Conservation (phyloP, 30 jellyfish, hydroid and myxozoan genomes). For the Clytia hemisphaerica region DNA sequence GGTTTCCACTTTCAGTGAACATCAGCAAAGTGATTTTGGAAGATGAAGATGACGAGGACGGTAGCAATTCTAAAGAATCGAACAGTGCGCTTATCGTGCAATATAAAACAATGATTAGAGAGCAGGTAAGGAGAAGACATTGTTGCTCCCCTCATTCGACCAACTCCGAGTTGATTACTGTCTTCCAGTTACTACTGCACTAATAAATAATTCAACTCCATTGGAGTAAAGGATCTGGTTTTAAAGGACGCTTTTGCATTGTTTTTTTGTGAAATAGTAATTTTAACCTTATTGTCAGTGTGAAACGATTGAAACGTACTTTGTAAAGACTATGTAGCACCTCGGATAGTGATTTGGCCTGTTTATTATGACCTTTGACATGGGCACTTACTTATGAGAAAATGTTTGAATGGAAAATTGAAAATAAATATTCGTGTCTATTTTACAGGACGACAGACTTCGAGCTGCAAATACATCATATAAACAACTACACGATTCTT, state of each 20-base stretch:
- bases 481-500: constrained; percentile 11
- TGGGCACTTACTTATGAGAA: background rate
- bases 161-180: no score
- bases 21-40: constrained; percentile 65
- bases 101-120: constrained; percentile 70
- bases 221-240: no score
- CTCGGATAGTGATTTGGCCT: background rate
- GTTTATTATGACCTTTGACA: background rate
- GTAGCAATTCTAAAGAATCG: constrained; percentile 54
- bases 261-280: no score
- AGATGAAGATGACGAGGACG: constrained; percentile 70
- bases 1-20: constrained; percentile 44
- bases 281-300: no score
- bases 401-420: no score
- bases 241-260: no score
- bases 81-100: constrained; percentile 71
- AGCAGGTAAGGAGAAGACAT: constrained; percentile 86
- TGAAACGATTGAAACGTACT: background rate
- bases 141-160: no score
- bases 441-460: constrained; percentile 32
- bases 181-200: no score
- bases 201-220: no score
- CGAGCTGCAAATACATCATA: constrained; percentile 17
- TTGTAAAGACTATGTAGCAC: background rate
- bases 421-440: background rate